These are phyloP conservation scores for Heliconius hewitsoni DNA, from an alignment of 1,140 invertebrate genomes.

Conservation along the genomic window DNA sequence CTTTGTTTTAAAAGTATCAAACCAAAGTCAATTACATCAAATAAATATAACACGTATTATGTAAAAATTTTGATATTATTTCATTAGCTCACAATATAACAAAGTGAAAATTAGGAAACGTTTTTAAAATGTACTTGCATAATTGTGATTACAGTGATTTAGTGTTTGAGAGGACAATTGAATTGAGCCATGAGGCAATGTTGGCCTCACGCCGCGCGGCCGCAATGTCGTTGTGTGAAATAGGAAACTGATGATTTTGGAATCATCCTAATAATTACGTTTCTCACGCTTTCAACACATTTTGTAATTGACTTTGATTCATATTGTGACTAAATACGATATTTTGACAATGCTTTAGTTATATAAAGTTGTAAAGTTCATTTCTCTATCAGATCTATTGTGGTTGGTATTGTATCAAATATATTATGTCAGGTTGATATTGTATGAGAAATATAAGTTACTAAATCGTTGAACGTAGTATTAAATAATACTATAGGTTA, in stretches of 20 bases:
- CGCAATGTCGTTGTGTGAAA: constrained; percentile 42
- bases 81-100: neutral
- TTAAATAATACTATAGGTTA: constrained; percentile 8
- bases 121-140: constrained; percentile 1
- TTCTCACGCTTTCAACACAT: constrained; percentile 49
- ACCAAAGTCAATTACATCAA: neutral
- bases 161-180: constrained; percentile 36
- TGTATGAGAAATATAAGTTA: too few species aligned
- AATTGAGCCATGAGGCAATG: constrained; percentile 49
- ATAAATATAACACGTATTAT: neutral
- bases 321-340: neutral
- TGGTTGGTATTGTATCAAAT: too few species aligned
- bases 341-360: neutral
- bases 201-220: constrained; percentile 37
- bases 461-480: neutral
- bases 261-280: constrained; percentile 39
- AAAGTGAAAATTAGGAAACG: neutral
- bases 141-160: constrained; percentile 29
- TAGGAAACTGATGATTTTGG: constrained; percentile 46
- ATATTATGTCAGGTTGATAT: too few species aligned
- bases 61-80: neutral
- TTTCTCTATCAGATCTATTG: neutral
- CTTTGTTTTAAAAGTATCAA: neutral
- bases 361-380: neutral
- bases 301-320: constrained; percentile 12